Conservation (phyloP, 2,888 invertebrate genomes). For the Charanyca ferruginea region DNA sequence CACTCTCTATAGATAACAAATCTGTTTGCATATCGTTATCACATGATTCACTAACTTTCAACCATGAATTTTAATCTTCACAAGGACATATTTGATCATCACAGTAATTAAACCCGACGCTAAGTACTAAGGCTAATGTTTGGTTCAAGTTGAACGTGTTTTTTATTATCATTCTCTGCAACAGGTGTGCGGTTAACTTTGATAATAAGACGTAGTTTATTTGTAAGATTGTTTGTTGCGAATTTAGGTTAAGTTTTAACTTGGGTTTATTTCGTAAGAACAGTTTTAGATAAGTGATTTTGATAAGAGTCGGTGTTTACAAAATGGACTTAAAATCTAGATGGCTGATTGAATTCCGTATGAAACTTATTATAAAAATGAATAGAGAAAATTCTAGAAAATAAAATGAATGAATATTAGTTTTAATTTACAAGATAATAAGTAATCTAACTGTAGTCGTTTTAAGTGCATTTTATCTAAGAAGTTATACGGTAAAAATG, state of each 20-base stretch:
- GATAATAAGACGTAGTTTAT: constrained; percentile 27
- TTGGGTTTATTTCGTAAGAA: constrained; percentile 23
- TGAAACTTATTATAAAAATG: no score
- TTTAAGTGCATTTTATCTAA: neutral
- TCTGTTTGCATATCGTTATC: constrained; percentile 37
- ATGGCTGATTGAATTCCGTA: neutral
- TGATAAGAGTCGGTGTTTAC: constrained; percentile 11
- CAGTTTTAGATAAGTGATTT: constrained; percentile 31
- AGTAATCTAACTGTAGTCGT: no score
- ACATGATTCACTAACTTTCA: constrained; percentile 37
- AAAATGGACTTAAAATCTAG: neutral
- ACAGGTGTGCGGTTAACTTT: constrained; percentile 38
- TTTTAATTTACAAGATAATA: neutral
- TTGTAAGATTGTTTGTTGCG: constrained; percentile 13
- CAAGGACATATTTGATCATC: constrained; percentile 45
- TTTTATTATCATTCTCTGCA: constrained; percentile 24
- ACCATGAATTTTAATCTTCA: constrained; percentile 19
- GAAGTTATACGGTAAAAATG: neutral
- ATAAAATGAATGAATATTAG: neutral
- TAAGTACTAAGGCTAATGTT: constrained; percentile 21
- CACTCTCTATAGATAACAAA: constrained; percentile 44
- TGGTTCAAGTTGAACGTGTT: constrained; percentile 38
- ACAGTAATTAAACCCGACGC: constrained; percentile 26
- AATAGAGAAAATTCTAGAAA: no score
- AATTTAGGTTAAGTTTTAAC: constrained; percentile 46